phyloP scores from a whole-genome alignment of 2,797 vertebrate genomes.

The Holocentrus rufus region DNA sequence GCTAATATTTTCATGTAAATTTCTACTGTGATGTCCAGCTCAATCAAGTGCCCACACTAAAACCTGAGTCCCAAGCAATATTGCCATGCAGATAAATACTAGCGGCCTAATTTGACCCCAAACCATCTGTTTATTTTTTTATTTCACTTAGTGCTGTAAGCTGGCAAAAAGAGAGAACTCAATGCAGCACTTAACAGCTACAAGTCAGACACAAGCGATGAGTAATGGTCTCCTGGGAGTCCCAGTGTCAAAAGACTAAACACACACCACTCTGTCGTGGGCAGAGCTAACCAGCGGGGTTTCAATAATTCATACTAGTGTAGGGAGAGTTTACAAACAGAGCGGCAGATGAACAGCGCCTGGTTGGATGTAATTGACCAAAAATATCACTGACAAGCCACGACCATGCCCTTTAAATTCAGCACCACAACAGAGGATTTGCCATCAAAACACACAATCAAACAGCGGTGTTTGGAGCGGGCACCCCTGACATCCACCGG shows the following conservation, averaged over 20 bases:
- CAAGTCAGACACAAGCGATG: conserved; percentile 33
- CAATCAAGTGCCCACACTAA: neutral
- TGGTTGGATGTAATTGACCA: conserved; percentile 36
- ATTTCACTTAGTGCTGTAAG: conserved; percentile 18
- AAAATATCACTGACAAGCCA: conserved; percentile 52
- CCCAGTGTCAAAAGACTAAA: conserved; percentile 45
- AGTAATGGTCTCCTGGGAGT: conserved; percentile 26
- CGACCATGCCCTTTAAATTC: conserved; percentile 39
- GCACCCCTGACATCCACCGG: conserved; percentile 24
- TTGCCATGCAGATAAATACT: neutral
- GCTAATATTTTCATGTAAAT: conserved; percentile 8
- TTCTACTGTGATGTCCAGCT: conserved; percentile 2
- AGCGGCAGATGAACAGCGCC: conserved; percentile 1
- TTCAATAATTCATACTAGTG: conserved; percentile 50
- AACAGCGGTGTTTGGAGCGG: conserved; percentile 25
- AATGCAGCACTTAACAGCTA: conserved; percentile 23
- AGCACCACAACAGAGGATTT: conserved; percentile 7
- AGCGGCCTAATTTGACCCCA: conserved; percentile 16
- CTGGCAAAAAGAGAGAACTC: conserved; percentile 41
- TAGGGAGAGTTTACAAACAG: conserved; percentile 33
- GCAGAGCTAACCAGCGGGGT: conserved; percentile 31
- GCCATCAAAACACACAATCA: conserved; percentile 10
- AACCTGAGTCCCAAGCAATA: conserved; percentile 4
- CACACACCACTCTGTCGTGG: conserved; percentile 34
- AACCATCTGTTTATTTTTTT: conserved; percentile 25